A percentile compares a stretch with the other conserved stretches of the same genome.
These are phyloP conservation scores for Rhea pennata DNA, from an alignment of 2,113 vertebrate species.

Conservation along the genomic window DNA sequence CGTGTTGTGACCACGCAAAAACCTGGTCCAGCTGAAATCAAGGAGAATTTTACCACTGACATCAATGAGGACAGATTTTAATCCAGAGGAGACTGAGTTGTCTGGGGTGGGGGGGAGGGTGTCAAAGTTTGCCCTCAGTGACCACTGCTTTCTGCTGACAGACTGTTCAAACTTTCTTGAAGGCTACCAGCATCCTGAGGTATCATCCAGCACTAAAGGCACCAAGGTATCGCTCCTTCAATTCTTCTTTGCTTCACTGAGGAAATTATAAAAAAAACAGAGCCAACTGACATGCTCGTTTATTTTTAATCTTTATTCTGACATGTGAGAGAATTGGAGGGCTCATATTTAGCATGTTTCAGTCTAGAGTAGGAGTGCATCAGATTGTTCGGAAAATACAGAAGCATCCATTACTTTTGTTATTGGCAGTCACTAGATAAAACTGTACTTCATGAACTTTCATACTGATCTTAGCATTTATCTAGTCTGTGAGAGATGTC, in stretches of 20 bases:
- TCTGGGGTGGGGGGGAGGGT: background rate
- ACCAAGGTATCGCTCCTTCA: background rate
- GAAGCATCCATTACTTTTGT: background rate
- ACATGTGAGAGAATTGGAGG: background rate
- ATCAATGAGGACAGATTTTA: background rate
- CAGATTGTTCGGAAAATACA: background rate
- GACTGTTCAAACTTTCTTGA: background rate
- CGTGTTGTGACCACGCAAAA: background rate
- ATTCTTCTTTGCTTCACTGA: rapidly evolving
- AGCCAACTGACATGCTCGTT: background rate
- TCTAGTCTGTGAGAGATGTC: background rate
- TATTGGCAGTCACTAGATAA: background rate
- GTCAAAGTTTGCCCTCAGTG: background rate
- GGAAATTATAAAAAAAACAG: background rate
- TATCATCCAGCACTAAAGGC: background rate
- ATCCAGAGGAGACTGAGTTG: background rate
- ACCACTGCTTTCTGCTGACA: background rate
- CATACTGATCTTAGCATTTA: background rate
- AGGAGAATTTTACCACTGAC: background rate
- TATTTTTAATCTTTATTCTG: background rate
- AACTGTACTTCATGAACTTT: background rate
- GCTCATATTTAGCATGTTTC: background rate
- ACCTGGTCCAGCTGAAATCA: background rate
- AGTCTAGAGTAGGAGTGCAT: background rate
- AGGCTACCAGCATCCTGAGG: background rate